A percentile compares a stretch with the other conserved stretches of the same genome.
Evolutionary conservation across 2,797 vertebrate genomes (phyloP).

Genomic region (Peromyscus melanophrys): DNA sequence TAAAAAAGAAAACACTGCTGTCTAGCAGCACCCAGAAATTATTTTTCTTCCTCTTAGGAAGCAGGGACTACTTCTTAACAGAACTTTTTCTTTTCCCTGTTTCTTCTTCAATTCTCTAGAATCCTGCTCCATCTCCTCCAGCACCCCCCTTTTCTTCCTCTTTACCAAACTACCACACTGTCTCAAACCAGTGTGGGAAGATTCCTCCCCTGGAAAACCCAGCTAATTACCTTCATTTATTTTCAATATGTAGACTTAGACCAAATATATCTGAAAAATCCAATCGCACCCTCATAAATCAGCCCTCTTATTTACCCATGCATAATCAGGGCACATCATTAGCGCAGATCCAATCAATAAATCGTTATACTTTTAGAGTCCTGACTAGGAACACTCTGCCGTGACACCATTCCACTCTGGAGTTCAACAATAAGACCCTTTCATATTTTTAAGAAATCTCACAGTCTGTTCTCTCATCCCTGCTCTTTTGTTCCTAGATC

Average conservation of each 20-base stretch:
- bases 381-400: slow-evolving; percentile 62
- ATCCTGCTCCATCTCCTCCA: neutral
- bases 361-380: slow-evolving; percentile 66
- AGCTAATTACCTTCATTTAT: slow-evolving; percentile 66
- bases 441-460: slow-evolving; percentile 72
- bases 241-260: slow-evolving; percentile 58
- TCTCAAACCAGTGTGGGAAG: neutral
- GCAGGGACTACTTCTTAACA: slow-evolving; percentile 16
- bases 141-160: too few species aligned
- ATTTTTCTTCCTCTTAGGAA: slow-evolving; percentile 61
- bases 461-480: slow-evolving; percentile 55
- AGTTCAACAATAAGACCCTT: slow-evolving; percentile 38
- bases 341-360: slow-evolving; percentile 67
- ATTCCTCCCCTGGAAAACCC: slow-evolving; percentile 39
- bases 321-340: slow-evolving; percentile 46
- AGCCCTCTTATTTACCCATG: slow-evolving; percentile 70
- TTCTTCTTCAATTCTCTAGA: slow-evolving; percentile 26
- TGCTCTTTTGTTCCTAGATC: slow-evolving; percentile 75
- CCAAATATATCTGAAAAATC: slow-evolving; percentile 68
- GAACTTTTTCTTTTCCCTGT: neutral
- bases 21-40: slow-evolving; percentile 31
- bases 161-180: slow-evolving; percentile 1
- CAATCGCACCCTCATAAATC: slow-evolving; percentile 59
- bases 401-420: slow-evolving; percentile 22
- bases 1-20: slow-evolving; percentile 49